Evolutionary conservation across 2,888 invertebrate genomes (phyloP), one percentile per base, ranked within the genome.

Genomic region (Heliconius hortense): DNA sequence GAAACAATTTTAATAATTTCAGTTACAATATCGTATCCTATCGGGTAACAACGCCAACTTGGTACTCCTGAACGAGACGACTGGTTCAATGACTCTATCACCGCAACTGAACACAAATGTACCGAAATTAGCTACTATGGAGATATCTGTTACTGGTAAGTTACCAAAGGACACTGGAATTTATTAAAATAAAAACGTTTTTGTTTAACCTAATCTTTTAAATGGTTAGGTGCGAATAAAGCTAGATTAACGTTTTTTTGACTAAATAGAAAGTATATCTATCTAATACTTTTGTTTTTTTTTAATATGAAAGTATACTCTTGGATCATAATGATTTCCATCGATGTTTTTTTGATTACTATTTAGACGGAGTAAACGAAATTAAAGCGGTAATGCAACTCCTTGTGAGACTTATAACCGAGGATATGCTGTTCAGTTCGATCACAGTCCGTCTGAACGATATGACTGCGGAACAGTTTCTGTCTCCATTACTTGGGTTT

Each of bases 81-180:
- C 96, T 0, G 99, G 99, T 0, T 96, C 97, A 59, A 95, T 99
- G 83, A 97, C 96, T 2, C 92, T 99, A 0, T 98, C 98, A 15
- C 98, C 98, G 0, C 98, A 98, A 84, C 94, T 99, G 28, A 98
- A 99, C 87, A 99, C 99, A 0, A 99, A 99, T 89, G 98, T 99
- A 10, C 98, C 98, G 0, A 97, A 98, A 86, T 95, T 97, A 60
- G 99, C 98, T 4, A 97, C 97, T 0, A 98, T 99, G 97, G 98
- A 98, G 89, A 97, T 99, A 43, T 97, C 97, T 39, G 99, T 99
- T 0, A 96, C 97, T 78, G 97, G 96, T 96, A 82, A 76, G 84
- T 79, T 35, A 31, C 13, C 13, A 26, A 24, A 13, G 1, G 1
- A 24, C 5, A 26, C 18, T 15, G 7, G 7, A 7, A 7, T 28